Evolutionary conservation across 1,140 invertebrate species (phyloP).

Genomic region (Pomacea maculata): DNA sequence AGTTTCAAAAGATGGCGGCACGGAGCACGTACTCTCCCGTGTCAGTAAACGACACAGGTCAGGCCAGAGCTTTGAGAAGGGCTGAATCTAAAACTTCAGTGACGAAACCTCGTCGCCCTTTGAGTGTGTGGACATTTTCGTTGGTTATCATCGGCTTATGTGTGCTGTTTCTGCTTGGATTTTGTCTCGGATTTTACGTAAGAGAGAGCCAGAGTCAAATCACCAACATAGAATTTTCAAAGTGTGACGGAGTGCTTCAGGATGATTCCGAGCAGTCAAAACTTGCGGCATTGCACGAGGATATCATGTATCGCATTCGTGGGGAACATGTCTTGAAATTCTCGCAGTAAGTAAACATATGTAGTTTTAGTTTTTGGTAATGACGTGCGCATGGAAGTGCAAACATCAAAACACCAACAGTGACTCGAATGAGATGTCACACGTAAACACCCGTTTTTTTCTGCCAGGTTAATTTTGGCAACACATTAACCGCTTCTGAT

Average conservation of each 20-base stretch:
- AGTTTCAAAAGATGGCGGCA: no score
- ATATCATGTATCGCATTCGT: constrained; percentile 17
- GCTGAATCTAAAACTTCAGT: no score
- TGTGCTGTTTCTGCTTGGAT: constrained; percentile 15
- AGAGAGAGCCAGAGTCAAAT: constrained; percentile 9
- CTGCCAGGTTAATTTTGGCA: no score
- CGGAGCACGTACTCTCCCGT: no score
- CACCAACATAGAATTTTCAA: not conserved
- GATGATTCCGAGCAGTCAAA: not conserved
- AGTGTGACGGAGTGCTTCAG: not conserved
- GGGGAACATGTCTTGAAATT: constrained; percentile 16
- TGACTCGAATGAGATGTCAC: no score
- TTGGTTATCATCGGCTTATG: constrained; percentile 14
- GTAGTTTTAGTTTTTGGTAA: no score
- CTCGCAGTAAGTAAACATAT: not conserved
- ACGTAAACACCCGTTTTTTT: no score
- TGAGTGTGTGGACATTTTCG: constrained; percentile 17
- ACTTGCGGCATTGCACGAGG: constrained; percentile 8
- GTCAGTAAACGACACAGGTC: no score
- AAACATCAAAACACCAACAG: no score
- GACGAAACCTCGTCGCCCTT: not conserved
- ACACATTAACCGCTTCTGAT: no score
- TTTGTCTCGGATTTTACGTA: constrained; percentile 24
- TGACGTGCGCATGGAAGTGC: no score
- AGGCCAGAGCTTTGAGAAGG: no score